Conservation (phyloP, 2,113 vertebrate species). For the Trachemys scripta region DNA sequence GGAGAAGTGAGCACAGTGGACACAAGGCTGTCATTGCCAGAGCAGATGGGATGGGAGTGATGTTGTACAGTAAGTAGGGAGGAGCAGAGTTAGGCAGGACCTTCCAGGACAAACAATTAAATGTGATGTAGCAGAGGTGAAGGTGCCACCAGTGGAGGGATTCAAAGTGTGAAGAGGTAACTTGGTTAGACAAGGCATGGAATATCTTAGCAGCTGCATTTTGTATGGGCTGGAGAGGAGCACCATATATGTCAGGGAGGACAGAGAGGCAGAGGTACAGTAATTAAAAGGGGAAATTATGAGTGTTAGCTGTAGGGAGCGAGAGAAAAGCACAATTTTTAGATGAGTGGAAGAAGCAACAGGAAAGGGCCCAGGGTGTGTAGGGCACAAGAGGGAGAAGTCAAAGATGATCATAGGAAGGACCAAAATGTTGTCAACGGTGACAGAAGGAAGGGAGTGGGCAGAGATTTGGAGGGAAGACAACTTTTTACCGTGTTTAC, state of each 20-base stretch:
- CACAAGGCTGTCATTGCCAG: slow-evolving; percentile 32
- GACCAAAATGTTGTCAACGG: neutral
- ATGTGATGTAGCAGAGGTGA: neutral
- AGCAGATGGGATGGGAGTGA: slow-evolving; percentile 15
- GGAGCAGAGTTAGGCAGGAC: neutral
- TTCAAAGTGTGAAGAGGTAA: neutral
- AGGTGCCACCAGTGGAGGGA: neutral
- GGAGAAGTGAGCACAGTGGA: slow-evolving; percentile 41
- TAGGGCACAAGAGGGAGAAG: neutral
- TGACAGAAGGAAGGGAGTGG: neutral
- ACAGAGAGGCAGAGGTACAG: neutral
- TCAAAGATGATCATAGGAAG: neutral
- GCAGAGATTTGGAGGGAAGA: neutral
- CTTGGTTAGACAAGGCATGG: slow-evolving; percentile 32
- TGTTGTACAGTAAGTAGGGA: neutral
- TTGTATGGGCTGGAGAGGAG: neutral
- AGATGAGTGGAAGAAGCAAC: neutral
- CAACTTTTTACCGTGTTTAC: neutral
- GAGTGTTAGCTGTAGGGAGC: neutral
- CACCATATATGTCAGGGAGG: neutral
- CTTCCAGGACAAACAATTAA: slow-evolving; percentile 36
- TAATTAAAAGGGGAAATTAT: neutral
- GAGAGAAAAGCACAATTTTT: neutral
- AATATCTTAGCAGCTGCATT: neutral
- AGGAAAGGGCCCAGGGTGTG: neutral